phyloP scores from a whole-genome alignment of 2,888 invertebrate genomes.

The Eilema depressum region DNA sequence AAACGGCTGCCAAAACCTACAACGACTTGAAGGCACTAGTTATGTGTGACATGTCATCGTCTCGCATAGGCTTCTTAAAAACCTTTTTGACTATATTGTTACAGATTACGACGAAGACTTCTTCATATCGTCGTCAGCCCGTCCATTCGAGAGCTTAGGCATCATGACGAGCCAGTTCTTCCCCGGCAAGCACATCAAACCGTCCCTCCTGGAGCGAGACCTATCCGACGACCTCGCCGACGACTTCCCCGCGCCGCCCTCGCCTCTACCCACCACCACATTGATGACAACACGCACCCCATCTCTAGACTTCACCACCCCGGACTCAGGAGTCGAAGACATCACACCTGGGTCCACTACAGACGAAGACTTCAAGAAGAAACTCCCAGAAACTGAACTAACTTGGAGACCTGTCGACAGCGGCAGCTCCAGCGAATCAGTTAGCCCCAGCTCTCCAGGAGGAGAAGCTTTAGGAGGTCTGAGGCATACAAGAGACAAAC shows the following conservation, averaged over 20 bases:
- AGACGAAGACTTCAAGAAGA: constrained; percentile 74
- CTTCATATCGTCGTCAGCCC: constrained; percentile 91
- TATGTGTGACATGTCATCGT: too few species aligned
- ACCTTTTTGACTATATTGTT: too few species aligned
- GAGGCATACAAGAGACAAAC: constrained; percentile 90
- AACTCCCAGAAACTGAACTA: constrained; percentile 58
- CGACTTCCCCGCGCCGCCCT: constrained; percentile 63
- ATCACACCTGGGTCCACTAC: constrained; percentile 83
- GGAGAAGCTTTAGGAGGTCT: constrained; percentile 88
- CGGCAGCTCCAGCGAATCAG: constrained; percentile 79
- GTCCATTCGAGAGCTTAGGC: constrained; percentile 90
- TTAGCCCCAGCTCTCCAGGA: constrained; percentile 78
- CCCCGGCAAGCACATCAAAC: constrained; percentile 87
- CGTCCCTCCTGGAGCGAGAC: constrained; percentile 62
- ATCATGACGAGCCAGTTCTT: constrained; percentile 90
- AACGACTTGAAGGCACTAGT: too few species aligned
- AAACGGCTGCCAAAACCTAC: too few species aligned
- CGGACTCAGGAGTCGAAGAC: constrained; percentile 89
- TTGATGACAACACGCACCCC: constrained; percentile 64
- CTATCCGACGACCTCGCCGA: constrained; percentile 61
- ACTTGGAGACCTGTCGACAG: constrained; percentile 73
- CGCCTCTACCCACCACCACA: constrained; percentile 58
- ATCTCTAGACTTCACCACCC: constrained; percentile 84
- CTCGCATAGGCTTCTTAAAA: too few species aligned
- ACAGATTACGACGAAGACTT: constrained; percentile 90